Evolutionary conservation across 2,888 invertebrate species (phyloP).

Genomic region (Liopterus haemorrhoidalis): DNA sequence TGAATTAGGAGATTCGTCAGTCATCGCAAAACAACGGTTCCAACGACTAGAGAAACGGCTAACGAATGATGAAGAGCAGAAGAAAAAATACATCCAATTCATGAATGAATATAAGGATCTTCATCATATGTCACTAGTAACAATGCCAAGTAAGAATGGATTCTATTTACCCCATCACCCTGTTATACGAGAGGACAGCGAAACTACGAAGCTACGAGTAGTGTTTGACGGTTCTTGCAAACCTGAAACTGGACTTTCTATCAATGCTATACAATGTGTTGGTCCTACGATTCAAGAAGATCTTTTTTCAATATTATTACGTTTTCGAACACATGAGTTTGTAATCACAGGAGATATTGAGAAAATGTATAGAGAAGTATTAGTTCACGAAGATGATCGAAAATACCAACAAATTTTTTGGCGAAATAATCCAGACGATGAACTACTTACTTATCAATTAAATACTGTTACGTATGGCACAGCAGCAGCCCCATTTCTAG

Average conservation of each 20-base stretch:
- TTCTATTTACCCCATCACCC: constrained; percentile 35
- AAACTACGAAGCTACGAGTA: constrained; percentile 32
- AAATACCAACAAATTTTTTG: constrained; percentile 29
- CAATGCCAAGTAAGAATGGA: no score
- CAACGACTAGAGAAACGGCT: neutral
- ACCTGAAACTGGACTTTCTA: constrained; percentile 23
- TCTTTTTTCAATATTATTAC: constrained; percentile 28
- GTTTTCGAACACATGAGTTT: constrained; percentile 28
- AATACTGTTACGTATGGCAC: constrained; percentile 22
- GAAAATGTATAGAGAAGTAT: constrained; percentile 32
- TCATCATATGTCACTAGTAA: no score
- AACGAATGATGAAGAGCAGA: no score
- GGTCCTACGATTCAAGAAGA: constrained; percentile 31
- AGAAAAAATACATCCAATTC: no score
- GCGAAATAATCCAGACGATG: constrained; percentile 18
- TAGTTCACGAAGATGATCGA: constrained; percentile 21
- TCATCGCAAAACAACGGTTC: constrained; percentile 4
- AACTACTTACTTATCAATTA: constrained; percentile 21
- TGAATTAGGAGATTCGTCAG: constrained; percentile 3
- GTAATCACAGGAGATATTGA: constrained; percentile 30
- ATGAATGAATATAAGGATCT: no score
- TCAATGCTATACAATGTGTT: constrained; percentile 27
- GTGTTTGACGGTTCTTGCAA: constrained; percentile 31
- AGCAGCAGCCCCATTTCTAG: constrained; percentile 21
- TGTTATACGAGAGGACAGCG: constrained; percentile 29